Conservation (phyloP, 1,140 invertebrate species). For the Pygmarrhopalites habei region DNA sequence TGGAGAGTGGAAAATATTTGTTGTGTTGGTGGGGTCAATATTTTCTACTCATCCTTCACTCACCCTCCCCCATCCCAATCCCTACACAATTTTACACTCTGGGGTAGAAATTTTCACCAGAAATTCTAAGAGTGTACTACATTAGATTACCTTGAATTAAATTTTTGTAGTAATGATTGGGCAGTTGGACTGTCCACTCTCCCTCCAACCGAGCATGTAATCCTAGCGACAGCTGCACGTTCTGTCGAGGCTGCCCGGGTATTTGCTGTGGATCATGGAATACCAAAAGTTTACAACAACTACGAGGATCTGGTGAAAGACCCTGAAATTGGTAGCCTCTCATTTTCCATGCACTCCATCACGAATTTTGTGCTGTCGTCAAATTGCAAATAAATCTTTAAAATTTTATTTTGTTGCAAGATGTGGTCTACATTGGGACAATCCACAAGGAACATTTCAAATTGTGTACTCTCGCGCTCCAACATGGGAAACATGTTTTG, state of each 20-base stretch:
- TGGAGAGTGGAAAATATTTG: too few relatives aligned
- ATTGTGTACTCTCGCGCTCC: conserved; percentile 59
- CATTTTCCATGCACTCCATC: too few relatives aligned
- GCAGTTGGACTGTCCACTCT: conserved; percentile 58
- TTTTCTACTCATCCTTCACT: too few relatives aligned
- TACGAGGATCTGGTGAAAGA: conserved; percentile 68
- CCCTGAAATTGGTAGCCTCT: conserved; percentile 66
- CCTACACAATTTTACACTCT: too few relatives aligned
- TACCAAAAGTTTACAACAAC: conserved; percentile 60
- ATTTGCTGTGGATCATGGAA: conserved; percentile 64
- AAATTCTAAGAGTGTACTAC: too few relatives aligned
- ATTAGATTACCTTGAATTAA: too few relatives aligned
- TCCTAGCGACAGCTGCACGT: conserved; percentile 66
- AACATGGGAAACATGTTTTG: conserved; percentile 69
- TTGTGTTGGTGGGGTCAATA: too few relatives aligned
- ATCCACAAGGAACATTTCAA: conserved; percentile 62
- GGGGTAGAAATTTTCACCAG: too few relatives aligned
- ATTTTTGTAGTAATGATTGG: conserved; percentile 77
- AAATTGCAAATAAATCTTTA: too few relatives aligned
- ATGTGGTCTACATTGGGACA: conserved; percentile 69
- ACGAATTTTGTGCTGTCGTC: too few relatives aligned
- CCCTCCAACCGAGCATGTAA: conserved; percentile 57
- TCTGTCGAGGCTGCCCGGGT: conserved; percentile 58
- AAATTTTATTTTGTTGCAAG: too few relatives aligned
- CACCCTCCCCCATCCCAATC: too few relatives aligned